Base-by-base conservation (phyloP, 2,113 vertebrate species). In the Gorsachius goisagi region DNA sequence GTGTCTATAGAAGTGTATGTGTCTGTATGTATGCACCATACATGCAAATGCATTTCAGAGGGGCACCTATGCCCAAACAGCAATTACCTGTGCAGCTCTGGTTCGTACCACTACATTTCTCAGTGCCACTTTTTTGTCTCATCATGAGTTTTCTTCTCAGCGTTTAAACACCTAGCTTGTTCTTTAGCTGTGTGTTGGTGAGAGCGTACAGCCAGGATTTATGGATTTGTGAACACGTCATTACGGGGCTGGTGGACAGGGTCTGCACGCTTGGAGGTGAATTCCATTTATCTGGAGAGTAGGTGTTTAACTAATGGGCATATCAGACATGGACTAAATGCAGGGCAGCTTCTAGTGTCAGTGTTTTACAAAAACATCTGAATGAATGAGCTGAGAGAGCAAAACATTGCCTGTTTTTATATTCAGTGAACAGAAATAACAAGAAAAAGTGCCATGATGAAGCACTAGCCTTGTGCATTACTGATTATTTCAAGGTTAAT, bases 231-330 rank as follows among this genome's bases (percentile, higher is more conserved):
- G 8, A 80, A 35, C 23, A 22, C 0, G 9, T 75, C 76, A 53
- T 77, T 85, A 59, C 32, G 33, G 79, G 73, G 13, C 67, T 58
- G 66, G 73, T 81, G 77, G 28, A 71, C 52, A 22, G 81, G 68
- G 66, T 86, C 88, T 72, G 58, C 73, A 69, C 0, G 3, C 89
- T 77, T 87, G 62, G 71, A 89, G 73, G 62, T 89, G 88, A 97
- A 93, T 81, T 87, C 89, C 76, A 66, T 95, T 92, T 93, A 73
- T 85, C 80, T 81, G 50, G 69, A 78, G 86, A 92, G 84, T 62
- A 91, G 86, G 73, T 96, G 87, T 94, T 95, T 84, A 93, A 93
- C 52, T 93, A 93, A 95, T 60, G 49, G 75, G 52, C 73, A 28
- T 56, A 87, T 92, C 80, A 87, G 79, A 32, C 66, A 37, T 17